Conservation (phyloP, 2,888 invertebrate species). For the Buathra laborator region DNA sequence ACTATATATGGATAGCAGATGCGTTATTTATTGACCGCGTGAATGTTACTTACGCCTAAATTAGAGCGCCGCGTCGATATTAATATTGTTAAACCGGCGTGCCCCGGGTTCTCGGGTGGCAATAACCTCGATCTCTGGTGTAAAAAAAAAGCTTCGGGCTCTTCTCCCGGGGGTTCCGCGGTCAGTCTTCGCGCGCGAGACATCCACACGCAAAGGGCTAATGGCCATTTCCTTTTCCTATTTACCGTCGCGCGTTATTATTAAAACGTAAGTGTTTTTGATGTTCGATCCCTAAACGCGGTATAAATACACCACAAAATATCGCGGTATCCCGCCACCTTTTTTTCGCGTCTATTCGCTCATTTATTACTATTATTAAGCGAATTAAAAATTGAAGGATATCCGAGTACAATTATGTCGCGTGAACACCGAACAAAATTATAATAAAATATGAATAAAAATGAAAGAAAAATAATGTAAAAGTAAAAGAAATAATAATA, state of each 20-base stretch:
- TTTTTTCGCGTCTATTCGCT: too few relatives aligned
- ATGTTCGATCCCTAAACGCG: not conserved
- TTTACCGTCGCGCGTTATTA: not conserved
- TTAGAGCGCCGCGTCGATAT: not conserved
- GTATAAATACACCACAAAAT: not conserved
- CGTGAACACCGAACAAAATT: too few relatives aligned
- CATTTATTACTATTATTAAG: too few relatives aligned
- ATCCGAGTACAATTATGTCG: too few relatives aligned
- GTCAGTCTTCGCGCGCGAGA: not conserved
- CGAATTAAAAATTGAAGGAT: too few relatives aligned
- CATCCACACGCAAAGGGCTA: not conserved
- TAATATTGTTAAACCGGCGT: not conserved
- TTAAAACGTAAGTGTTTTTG: not conserved
- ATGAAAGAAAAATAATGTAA: too few relatives aligned
- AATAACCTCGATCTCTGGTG: not conserved
- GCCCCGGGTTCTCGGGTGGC: not conserved
- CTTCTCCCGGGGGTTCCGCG: not conserved
- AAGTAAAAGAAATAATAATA: too few relatives aligned
- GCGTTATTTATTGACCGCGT: too few relatives aligned
- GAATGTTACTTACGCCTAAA: too few relatives aligned
- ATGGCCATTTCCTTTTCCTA: not conserved
- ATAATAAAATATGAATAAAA: too few relatives aligned
- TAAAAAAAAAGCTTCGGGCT: too few relatives aligned
- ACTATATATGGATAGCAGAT: too few relatives aligned
- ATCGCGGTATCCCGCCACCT: not conserved